A percentile compares a stretch with the other conserved stretches of the same genome.
phyloP scores from a whole-genome alignment of 2,888 invertebrate genomes.

The Andricus quercusramuli region DNA sequence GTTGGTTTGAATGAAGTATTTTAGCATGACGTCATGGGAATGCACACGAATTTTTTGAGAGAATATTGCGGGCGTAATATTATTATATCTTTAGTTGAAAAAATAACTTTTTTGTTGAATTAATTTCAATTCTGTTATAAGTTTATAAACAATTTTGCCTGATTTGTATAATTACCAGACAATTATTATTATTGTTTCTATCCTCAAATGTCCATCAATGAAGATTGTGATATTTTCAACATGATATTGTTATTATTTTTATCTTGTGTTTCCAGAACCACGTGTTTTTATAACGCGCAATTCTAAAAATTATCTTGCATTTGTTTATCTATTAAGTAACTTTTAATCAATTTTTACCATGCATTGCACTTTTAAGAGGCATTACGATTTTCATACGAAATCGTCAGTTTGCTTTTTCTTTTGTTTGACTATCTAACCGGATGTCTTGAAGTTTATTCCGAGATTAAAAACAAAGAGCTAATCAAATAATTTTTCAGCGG shows the following conservation, averaged over 20 bases:
- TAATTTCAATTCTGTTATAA: too few relatives aligned
- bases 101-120: too few relatives aligned
- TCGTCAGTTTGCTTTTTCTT: neutral
- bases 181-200: too few relatives aligned
- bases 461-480: neutral
- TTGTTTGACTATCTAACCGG: neutral
- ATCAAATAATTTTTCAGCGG: neutral
- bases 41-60: too few relatives aligned
- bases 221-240: neutral
- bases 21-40: too few relatives aligned
- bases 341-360: conserved; percentile 11
- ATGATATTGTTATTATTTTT: neutral
- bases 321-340: conserved; percentile 17
- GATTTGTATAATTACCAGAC: too few relatives aligned
- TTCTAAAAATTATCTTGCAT: neutral
- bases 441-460: neutral
- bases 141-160: too few relatives aligned
- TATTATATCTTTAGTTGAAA: too few relatives aligned
- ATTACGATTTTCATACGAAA: neutral
- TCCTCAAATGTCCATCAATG: too few relatives aligned
- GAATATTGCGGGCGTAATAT: fast-evolving
- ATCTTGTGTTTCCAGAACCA: conserved; percentile 4
- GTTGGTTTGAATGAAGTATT: too few relatives aligned
- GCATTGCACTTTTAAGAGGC: neutral
- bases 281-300: neutral